Evolutionary conservation across 2,797 vertebrate species (phyloP), one percentile per base, ranked within the genome.

Genomic region (Arrhamphus sclerolepis): DNA sequence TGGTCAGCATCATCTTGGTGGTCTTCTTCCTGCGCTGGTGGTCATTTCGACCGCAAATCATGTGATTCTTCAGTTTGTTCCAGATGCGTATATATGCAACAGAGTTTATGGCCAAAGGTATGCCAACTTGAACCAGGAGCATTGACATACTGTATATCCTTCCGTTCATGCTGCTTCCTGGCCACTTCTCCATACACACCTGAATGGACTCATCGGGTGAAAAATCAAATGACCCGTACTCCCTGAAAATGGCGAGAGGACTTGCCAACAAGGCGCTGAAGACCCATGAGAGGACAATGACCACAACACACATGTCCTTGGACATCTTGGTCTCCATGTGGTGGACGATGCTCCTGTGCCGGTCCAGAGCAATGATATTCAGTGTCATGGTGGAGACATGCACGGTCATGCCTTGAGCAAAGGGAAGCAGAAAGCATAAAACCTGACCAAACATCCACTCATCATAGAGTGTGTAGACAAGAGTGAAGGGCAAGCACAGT

Each of bases 311-410:
- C 88, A 93, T 92, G 14, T 88, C 87, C 83, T 94, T 97, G 47
- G 96, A 97, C 90, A 98, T 97, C 84, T 95, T 96, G 80, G 94
- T 96, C 80, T 98, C 95, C 72, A 93, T 87, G 82, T 97, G 97
- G 78, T 95, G 91, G 63, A 98, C 93, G 0, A 99, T 97, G 88
- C 95, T 97, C 40, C 95, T 89, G 72, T 98, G 94, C 5, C 97
- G 93, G 83, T 99, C 96, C 86, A 99, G 76, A 11, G 97, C 96
- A 0, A 99, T 98, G 28, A 98, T 92, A 7, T 93, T 98, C 71
- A 99, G 71, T 1, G 97, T 99, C 64, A 98, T 93, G 1, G 95
- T 98, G 39, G 97, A 98, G 29, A 99, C 96, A 0, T 98, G 95
- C 31, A 98, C 97, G 0, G 96, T 94, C 65, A 97, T 89, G 28